phyloP scores from a whole-genome alignment of 2,797 vertebrate genomes.

The Oophaga sylvatica region DNA sequence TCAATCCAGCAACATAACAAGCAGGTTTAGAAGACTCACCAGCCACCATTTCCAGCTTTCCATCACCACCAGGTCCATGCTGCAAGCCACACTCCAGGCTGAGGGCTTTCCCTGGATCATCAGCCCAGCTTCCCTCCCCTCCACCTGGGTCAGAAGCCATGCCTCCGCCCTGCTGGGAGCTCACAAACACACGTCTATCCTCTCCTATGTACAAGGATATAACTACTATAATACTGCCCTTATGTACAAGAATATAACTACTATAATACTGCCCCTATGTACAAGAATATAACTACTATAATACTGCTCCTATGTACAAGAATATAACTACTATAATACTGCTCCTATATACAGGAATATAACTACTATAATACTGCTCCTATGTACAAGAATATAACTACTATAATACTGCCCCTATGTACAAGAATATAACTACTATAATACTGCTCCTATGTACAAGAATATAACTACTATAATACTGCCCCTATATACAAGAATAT shows the following conservation, averaged over 20 bases:
- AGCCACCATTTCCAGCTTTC: too few species aligned
- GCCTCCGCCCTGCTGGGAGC: too few species aligned
- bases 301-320: background rate
- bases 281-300: constrained; percentile 10
- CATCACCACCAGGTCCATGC: too few species aligned
- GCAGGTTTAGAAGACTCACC: too few species aligned
- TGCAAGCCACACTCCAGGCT: too few species aligned
- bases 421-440: constrained; percentile 10
- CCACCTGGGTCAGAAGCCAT: too few species aligned
- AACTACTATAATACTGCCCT: constrained; percentile 13
- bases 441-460: constrained; percentile 1
- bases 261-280: background rate
- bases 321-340: constrained; percentile 11
- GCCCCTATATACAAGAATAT: background rate
- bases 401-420: background rate
- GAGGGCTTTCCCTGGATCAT: too few species aligned
- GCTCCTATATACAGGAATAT: background rate
- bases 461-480: too few species aligned
- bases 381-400: constrained; percentile 2
- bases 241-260: constrained; percentile 2
- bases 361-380: too few species aligned
- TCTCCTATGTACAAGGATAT: background rate
- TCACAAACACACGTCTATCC: too few species aligned
- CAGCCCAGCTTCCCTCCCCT: too few species aligned
- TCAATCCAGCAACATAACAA: too few species aligned